Evolutionary conservation across 2,113 vertebrate species (phyloP).

Genomic region (Microcebus griseorufus): DNA sequence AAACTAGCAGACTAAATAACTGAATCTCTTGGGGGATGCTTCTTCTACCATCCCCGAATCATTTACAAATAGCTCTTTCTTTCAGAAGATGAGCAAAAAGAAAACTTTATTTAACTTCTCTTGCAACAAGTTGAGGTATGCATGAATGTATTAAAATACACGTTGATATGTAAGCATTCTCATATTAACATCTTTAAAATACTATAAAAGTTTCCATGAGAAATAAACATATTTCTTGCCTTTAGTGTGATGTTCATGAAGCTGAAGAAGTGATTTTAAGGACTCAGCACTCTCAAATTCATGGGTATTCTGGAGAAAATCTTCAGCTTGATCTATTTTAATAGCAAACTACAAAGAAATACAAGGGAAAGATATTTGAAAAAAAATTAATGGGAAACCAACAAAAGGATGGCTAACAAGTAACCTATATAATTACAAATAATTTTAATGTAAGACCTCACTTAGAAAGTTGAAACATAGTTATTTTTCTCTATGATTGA

Average conservation of each 20-base stretch:
- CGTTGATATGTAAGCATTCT: background rate
- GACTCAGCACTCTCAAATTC: conserved; percentile 82
- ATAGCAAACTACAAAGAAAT: conserved; percentile 88
- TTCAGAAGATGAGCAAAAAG: background rate
- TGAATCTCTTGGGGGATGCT: background rate
- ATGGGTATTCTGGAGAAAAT: conserved; percentile 84
- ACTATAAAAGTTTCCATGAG: background rate
- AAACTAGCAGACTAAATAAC: background rate
- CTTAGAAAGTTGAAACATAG: background rate
- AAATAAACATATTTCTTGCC: conserved; percentile 81
- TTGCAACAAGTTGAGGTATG: background rate
- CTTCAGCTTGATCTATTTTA: conserved; percentile 91
- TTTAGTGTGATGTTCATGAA: conserved; percentile 87
- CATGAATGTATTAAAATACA: background rate
- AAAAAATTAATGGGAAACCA: background rate
- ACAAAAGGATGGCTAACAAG: background rate
- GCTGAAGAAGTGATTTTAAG: conserved; percentile 83
- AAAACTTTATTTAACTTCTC: background rate
- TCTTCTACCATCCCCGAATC: background rate
- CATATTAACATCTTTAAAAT: background rate
- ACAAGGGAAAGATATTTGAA: conserved; percentile 34
- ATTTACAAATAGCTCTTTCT: background rate
- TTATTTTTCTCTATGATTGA: background rate
- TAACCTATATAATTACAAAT: background rate
- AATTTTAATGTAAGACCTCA: conserved; percentile 16